Percentiles rank a stretch among this genome's conserved stretches.
Evolutionary conservation across 92 coral and sea anemone genomes (phyloP).

Genomic region (Umimayanthus chanpuru): DNA sequence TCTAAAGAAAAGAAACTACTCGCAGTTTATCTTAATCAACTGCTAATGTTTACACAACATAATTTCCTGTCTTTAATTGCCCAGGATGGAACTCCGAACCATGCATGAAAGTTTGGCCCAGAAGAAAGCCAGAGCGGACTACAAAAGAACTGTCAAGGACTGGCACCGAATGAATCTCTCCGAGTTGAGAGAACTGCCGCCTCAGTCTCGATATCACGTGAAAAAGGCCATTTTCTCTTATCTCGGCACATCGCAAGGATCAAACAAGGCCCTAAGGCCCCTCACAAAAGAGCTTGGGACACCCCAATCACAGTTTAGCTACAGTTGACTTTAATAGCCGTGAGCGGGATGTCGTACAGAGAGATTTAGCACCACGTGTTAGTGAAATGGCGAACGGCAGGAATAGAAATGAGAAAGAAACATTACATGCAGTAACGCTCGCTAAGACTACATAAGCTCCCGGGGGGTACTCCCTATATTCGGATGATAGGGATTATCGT

Average conservation of each 20-base stretch:
- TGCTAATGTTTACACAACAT: not conserved
- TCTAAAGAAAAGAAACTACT: not conserved
- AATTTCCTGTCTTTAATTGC: not conserved
- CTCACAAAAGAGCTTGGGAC: conserved; percentile 70
- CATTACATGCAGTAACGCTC: too few relatives aligned
- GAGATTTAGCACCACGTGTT: too few relatives aligned
- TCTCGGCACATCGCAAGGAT: conserved; percentile 91
- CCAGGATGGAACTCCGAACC: conserved; percentile 70
- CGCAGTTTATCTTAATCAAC: too few relatives aligned
- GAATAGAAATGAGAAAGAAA: too few relatives aligned
- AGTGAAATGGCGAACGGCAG: too few relatives aligned
- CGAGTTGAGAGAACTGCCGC: conserved; percentile 84
- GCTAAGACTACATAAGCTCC: too few relatives aligned
- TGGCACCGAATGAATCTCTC: conserved; percentile 94
- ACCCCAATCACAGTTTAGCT: conserved; percentile 1
- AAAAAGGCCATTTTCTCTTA: conserved; percentile 90
- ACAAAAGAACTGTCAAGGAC: conserved; percentile 85
- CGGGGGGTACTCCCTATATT: too few relatives aligned
- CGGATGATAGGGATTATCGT: too few relatives aligned
- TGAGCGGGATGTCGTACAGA: too few relatives aligned
- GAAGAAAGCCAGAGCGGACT: conserved; percentile 75
- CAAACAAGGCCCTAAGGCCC: conserved; percentile 80
- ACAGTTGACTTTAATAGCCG: too few relatives aligned
- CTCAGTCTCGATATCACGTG: conserved; percentile 82
- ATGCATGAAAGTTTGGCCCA: conserved; percentile 63